Evolutionary conservation across 2,113 vertebrate species (phyloP), one percentile per base, ranked within the genome.

Genomic region (Tragelaphus buxtoni): DNA sequence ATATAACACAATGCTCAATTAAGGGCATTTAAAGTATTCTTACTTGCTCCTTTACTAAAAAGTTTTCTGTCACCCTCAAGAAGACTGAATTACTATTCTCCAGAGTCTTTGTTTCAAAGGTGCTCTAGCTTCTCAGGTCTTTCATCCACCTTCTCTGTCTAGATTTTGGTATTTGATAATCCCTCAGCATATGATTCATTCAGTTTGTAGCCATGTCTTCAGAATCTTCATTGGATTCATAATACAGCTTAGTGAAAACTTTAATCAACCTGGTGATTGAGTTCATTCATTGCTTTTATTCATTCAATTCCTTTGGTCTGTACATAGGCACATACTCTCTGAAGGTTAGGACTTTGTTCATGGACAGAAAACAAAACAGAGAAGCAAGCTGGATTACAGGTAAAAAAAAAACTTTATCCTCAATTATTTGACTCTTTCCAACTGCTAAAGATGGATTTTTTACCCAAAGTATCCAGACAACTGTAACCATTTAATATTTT

Each of bases 81-180:
- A 86, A 79, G 17, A 94, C 30, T 88, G 28, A 22, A 92, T 39
- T 88, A 47, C 5, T 91, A 51, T 32, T 85, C 7, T 12, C 79
- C 39, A 20, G 35, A 69, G 51, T 93, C 24, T 95, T 96, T 80
- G n/a, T 79, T 97, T 87, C 30, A 94, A 81, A 85, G 51, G 45
- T 81, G 30, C 42, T 72, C 7, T 51, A 32, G 8, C 20, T 58
- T 82, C 61, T 96, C 18, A 85, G 39, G 35, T 79, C 82, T 89
- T 93, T 93, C 20, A 69, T 76, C 17, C 4, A 28, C 45, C 0
- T 93, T 80, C n/a, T 95, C 30, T 93, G 47, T 14, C 17, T 91
- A 79, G 79, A 83, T 93, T 93, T 93, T 49, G 9, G 39, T 77
- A 93, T 11, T 86, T 74, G 26, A 90, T 83, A 91, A 92, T 35